Conservation (phyloP, 2,113 vertebrate species). For the Rhagologus leucostigma region DNA sequence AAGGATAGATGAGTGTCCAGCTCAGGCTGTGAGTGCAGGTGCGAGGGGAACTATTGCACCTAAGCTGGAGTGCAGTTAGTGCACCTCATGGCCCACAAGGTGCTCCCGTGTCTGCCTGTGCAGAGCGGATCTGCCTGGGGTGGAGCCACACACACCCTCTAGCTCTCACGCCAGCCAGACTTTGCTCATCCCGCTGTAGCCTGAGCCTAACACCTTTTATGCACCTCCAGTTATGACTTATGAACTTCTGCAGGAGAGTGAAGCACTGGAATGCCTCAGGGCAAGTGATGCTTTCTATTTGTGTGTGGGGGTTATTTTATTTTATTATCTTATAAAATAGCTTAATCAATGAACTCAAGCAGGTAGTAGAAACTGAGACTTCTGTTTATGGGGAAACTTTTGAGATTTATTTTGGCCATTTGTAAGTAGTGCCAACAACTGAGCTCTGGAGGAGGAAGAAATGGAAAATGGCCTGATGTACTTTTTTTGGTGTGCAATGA, state of each 20-base stretch:
- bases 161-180: neutral
- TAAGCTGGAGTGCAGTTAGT: too few relatives aligned
- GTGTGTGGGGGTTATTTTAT: neutral
- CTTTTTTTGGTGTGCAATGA: neutral
- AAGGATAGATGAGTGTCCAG: neutral
- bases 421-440: neutral
- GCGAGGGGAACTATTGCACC: neutral
- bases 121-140: rapidly evolving
- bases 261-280: neutral
- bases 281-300: neutral
- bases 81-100: neutral
- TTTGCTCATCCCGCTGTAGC: rapidly evolving
- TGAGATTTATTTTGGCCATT: conserved; percentile 54
- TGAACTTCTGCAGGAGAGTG: neutral
- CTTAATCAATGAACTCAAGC: conserved; percentile 46
- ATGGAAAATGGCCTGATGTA: neutral
- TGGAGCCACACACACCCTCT: neutral
- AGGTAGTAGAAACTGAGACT: conserved; percentile 11
- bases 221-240: neutral
- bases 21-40: neutral
- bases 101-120: neutral
- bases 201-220: neutral
- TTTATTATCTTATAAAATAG: conserved; percentile 34
- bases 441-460: neutral
- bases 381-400: conserved; percentile 45